Conservation (phyloP, 2,888 invertebrate species). For the Adela reaumurella region DNA sequence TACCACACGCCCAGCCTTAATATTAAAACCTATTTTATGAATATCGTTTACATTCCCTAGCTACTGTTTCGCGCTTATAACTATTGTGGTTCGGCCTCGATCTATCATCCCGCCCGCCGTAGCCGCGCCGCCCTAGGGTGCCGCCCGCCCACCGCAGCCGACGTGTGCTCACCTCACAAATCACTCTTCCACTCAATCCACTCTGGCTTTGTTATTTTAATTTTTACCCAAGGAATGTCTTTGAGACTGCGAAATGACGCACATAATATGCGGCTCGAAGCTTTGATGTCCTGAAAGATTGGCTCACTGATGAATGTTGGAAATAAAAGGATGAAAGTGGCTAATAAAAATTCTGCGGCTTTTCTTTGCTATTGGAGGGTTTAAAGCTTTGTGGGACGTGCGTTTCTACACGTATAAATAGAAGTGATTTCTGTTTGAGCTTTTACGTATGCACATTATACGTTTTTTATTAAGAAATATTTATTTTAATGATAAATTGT, state of each 20-base stretch:
- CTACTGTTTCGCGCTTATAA: too few species aligned
- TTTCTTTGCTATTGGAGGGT: slow-evolving; percentile 1
- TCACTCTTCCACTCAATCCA: slow-evolving; percentile 21
- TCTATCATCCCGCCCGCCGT: slow-evolving; percentile 41
- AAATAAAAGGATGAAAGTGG: slow-evolving; percentile 19
- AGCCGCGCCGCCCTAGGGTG: slow-evolving; percentile 9
- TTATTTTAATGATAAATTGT: too few species aligned
- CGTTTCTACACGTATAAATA: too few species aligned
- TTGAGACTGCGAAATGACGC: slow-evolving; percentile 53
- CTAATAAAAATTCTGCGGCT: slow-evolving; percentile 9
- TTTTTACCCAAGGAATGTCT: slow-evolving; percentile 51
- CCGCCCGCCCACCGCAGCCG: slow-evolving; percentile 5
- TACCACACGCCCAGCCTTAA: too few species aligned
- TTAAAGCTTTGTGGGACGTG: background rate
- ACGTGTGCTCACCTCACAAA: slow-evolving; percentile 3
- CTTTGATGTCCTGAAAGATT: slow-evolving; percentile 48
- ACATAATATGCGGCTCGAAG: slow-evolving; percentile 47
- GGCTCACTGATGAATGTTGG: slow-evolving; percentile 36
- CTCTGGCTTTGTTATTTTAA: slow-evolving; percentile 43
- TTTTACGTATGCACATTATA: too few species aligned
- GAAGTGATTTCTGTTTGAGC: too few species aligned
- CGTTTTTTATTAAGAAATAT: too few species aligned
- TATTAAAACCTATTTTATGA: too few species aligned
- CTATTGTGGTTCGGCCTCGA: too few species aligned
- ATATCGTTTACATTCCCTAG: too few species aligned